Percentiles rank a stretch among this genome's conserved stretches.
phyloP scores from a whole-genome alignment of 2,888 invertebrate genomes.

The Drosophila nr. medialis region DNA sequence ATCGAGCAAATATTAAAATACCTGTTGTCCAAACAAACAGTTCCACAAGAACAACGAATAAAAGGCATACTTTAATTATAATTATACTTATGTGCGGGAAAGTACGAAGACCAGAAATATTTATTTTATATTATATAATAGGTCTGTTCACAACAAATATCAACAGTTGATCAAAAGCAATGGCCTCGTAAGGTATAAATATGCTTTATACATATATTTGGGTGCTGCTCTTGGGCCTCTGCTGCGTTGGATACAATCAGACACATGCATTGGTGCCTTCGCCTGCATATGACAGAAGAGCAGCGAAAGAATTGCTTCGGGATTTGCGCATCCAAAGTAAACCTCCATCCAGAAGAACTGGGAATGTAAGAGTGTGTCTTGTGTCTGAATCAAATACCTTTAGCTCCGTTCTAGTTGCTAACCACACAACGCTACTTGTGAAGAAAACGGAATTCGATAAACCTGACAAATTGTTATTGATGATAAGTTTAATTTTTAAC shows the following conservation, averaged over 20 bases:
- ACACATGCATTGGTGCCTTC: not conserved
- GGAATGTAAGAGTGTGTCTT: not conserved
- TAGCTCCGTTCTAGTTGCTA: not conserved
- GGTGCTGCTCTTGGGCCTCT: slow-evolving; percentile 22
- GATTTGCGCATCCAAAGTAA: not conserved
- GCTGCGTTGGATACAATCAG: not conserved
- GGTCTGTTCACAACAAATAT: not conserved
- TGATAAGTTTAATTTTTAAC: no score
- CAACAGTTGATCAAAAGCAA: slow-evolving; percentile 19
- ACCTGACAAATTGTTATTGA: no score
- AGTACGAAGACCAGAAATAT: not conserved
- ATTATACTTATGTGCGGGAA: not conserved
- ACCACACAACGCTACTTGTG: not conserved
- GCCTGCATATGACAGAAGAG: not conserved
- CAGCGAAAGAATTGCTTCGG: not conserved
- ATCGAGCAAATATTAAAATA: slow-evolving; percentile 23
- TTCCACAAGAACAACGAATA: not conserved
- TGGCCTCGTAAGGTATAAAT: not conserved
- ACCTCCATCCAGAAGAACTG: not conserved
- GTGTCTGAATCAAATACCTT: not conserved
- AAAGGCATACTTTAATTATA: not conserved
- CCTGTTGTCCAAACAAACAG: slow-evolving; percentile 49
- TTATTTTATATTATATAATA: no score
- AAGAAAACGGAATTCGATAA: no score
- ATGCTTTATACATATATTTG: slow-evolving; percentile 4